A percentile compares a stretch with the other conserved stretches of the same genome.
These are phyloP conservation scores for Brachionus plicatilis DNA, from an alignment of 1,140 invertebrate species.

Conservation along the genomic window DNA sequence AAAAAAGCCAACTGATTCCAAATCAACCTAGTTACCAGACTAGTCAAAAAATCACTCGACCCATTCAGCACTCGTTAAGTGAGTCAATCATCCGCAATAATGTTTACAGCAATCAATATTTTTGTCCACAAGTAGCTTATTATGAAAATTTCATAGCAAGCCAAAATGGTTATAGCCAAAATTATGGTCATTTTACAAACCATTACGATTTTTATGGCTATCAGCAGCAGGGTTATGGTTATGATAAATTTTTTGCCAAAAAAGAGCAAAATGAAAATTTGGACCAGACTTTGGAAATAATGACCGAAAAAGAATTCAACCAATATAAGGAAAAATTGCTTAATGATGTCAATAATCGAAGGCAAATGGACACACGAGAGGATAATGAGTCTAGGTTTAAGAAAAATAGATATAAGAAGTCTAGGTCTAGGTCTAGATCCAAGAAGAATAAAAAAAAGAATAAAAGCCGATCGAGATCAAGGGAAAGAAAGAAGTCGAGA, in stretches of 20 bases:
- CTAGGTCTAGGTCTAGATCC: not conserved
- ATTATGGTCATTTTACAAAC: not conserved
- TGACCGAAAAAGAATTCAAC: conserved; percentile 25
- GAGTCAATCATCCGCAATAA: not conserved
- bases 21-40: not conserved
- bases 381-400: not conserved
- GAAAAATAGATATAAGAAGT: not conserved
- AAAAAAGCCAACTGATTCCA: not conserved
- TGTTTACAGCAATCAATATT: not conserved
- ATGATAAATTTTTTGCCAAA: not conserved
- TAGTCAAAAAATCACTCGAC: not conserved
- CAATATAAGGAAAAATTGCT: conserved; percentile 16
- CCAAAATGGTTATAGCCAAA: not conserved
- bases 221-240: not conserved
- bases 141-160: not conserved
- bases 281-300: not conserved
- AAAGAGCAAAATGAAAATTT: not conserved
- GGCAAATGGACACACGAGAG: not conserved
- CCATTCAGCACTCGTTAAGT: not conserved
- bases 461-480: not conserved
- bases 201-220: not conserved
- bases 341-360: not conserved
- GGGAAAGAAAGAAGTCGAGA: not conserved
- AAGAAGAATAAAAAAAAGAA: conserved; percentile 12
- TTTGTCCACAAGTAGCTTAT: not conserved